phyloP scores from a whole-genome alignment of 2,797 vertebrate genomes.

The Bovichtus variegatus region DNA sequence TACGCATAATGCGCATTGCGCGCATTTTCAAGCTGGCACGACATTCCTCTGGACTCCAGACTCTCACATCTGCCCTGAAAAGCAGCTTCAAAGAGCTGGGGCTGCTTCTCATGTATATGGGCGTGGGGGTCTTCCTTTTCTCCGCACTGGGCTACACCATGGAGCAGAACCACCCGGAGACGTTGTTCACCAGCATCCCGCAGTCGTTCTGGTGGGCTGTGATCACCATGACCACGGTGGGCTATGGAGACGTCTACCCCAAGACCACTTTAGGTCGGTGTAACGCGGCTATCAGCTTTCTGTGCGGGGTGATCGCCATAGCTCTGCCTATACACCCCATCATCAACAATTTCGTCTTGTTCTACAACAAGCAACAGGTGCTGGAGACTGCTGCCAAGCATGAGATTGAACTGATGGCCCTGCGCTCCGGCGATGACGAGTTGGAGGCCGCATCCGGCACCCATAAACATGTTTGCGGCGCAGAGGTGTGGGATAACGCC shows the following conservation, averaged over 20 bases:
- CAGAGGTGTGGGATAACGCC: conserved; percentile 61
- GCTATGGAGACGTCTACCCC: conserved; percentile 97
- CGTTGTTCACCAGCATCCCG: conserved; percentile 97
- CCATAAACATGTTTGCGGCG: conserved; percentile 49
- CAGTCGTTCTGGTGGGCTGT: conserved; percentile 99
- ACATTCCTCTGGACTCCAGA: conserved; percentile 96
- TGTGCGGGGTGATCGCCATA: conserved; percentile 97
- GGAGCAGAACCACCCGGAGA: conserved; percentile 97
- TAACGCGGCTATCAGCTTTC: conserved; percentile 97
- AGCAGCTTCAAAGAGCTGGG: conserved; percentile 97
- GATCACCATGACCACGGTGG: conserved; percentile 99
- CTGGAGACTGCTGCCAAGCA: conserved; percentile 97
- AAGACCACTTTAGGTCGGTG: conserved; percentile 96
- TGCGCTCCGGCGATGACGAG: conserved; percentile 84
- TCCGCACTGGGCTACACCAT: conserved; percentile 97
- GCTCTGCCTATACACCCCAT: conserved; percentile 98
- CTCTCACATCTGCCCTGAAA: conserved; percentile 95
- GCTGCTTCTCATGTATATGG: conserved; percentile 97
- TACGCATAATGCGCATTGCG: conserved; percentile 96
- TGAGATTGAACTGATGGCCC: conserved; percentile 94
- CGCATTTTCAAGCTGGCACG: conserved; percentile 98
- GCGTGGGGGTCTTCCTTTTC: conserved; percentile 97
- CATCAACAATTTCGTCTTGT: conserved; percentile 98
- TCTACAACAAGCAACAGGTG: conserved; percentile 98
- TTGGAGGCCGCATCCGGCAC: conserved; percentile 23